Percentiles rank a stretch among this genome's conserved stretches.
phyloP scores from a whole-genome alignment of 2,888 invertebrate genomes.

The Eumacrocentrus americanus region DNA sequence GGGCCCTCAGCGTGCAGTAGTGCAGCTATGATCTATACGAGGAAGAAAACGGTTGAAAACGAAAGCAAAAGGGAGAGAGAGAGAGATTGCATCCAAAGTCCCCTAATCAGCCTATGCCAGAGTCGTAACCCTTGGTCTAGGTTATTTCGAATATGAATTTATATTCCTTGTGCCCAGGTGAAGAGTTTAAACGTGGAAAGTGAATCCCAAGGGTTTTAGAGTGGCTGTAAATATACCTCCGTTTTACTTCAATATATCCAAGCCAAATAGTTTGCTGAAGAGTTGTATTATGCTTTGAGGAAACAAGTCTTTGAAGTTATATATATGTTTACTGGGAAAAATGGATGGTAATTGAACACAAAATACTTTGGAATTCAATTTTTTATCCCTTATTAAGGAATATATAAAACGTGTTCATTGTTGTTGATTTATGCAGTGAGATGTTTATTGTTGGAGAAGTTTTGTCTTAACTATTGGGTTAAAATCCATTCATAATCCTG shows the following conservation, averaged over 20 bases:
- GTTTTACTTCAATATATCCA: neutral
- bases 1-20: slow-evolving; percentile 27
- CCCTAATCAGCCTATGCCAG: slow-evolving; percentile 33
- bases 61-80: slow-evolving; percentile 10
- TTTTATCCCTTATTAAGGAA: too few relatives aligned
- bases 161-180: neutral
- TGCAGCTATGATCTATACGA: slow-evolving; percentile 32
- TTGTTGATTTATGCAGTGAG: too few relatives aligned
- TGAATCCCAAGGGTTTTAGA: slow-evolving; percentile 18
- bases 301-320: neutral
- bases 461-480: too few relatives aligned
- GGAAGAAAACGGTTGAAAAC: slow-evolving; percentile 28
- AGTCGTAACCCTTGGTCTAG: slow-evolving; percentile 24
- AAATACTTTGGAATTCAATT: too few relatives aligned
- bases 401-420: too few relatives aligned
- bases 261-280: neutral
- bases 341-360: too few relatives aligned
- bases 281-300: neutral
- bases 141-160: slow-evolving; percentile 24
- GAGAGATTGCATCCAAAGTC: slow-evolving; percentile 32
- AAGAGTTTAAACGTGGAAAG: too few relatives aligned
- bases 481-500: too few relatives aligned
- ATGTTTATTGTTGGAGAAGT: too few relatives aligned
- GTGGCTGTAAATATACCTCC: slow-evolving; percentile 22
- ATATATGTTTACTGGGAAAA: too few relatives aligned